Base-by-base conservation (phyloP, 2,888 invertebrate species). In the Lasioglossum pauxillum region DNA sequence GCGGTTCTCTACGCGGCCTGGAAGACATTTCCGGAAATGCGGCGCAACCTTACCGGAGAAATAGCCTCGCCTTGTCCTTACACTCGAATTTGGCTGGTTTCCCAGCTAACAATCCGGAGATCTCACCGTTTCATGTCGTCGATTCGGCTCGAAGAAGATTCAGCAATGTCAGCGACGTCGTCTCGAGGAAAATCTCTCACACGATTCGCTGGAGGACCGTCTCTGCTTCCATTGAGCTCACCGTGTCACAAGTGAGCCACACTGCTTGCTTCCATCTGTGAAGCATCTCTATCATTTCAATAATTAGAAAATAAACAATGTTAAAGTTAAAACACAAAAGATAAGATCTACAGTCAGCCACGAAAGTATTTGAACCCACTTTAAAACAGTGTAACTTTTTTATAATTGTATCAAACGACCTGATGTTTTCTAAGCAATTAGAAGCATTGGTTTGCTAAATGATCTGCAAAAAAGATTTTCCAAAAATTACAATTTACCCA, bases 171-270 rank as follows among this genome's bases (percentile, higher is more conserved):
- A 96, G 97, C 89, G 97, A 97, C 92, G 96, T 96, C 92, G 98
- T 98, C 10, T 96, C 97, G 38, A 96, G 98, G n/a, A 97, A 98
- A 81, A 96, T 98, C 67, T 98, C 98, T 3, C 97, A 97, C 75
- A 98, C 98, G 31, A 98, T 98, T 85, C 97, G 97, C 90, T 96
- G 96, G 96, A 91, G 96, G 73, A 91, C 94, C 5, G 89, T 92
- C 5, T 91, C 94, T 1, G 89, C 92, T 7, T 92, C 94, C 35
- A 89, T 94, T 16, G 94, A 94, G 49, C 90, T 94, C 16, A 93
- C 93, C 0, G 93, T 94, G 10, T 93, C 93, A 0, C 94, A 95
- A 92, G 95, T 88, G 49, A 44, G 38, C 16, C 31, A 19, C 14
- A 27, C n/a, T n/a, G 23, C 10, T 1, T n/a, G 31, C 5, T n/a